Percentiles rank a stretch among this genome's conserved stretches.
phyloP scores from a whole-genome alignment of 2,797 vertebrate genomes.

The Tragelaphus eurycerus region DNA sequence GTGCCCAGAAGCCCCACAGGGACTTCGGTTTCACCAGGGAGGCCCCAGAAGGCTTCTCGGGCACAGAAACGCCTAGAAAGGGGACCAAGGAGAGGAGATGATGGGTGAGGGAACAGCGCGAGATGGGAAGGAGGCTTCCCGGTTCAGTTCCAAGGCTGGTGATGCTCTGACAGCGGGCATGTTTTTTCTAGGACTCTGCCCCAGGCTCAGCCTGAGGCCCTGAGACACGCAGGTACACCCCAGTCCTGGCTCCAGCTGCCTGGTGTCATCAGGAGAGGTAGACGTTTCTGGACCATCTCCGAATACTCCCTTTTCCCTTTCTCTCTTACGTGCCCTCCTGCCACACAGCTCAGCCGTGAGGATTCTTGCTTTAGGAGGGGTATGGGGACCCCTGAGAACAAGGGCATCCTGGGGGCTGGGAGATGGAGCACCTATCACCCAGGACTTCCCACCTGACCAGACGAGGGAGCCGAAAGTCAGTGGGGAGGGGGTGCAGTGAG shows the following conservation, averaged over 20 bases:
- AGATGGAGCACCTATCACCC: background rate
- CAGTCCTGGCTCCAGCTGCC: background rate
- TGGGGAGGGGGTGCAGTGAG: accelerated
- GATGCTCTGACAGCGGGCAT: accelerated
- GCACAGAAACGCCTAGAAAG: background rate
- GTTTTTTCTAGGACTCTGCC: accelerated
- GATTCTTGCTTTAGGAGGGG: background rate
- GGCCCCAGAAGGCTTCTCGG: background rate
- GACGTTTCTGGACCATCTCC: background rate
- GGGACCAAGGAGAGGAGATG: background rate
- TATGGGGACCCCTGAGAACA: background rate
- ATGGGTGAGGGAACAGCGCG: accelerated
- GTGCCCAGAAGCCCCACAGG: background rate
- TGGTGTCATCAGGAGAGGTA: accelerated
- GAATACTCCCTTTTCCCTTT: background rate
- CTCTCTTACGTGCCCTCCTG: background rate
- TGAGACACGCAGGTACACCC: background rate
- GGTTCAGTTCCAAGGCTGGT: accelerated
- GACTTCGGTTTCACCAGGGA: background rate
- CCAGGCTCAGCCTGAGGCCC: background rate
- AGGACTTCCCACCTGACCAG: background rate
- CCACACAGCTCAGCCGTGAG: background rate
- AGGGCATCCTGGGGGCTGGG: background rate
- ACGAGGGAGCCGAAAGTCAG: background rate
- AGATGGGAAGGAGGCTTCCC: background rate